These are phyloP conservation scores for Ginglymostoma cirratum DNA, from an alignment of 2,113 vertebrate species.

Conservation along the genomic window DNA sequence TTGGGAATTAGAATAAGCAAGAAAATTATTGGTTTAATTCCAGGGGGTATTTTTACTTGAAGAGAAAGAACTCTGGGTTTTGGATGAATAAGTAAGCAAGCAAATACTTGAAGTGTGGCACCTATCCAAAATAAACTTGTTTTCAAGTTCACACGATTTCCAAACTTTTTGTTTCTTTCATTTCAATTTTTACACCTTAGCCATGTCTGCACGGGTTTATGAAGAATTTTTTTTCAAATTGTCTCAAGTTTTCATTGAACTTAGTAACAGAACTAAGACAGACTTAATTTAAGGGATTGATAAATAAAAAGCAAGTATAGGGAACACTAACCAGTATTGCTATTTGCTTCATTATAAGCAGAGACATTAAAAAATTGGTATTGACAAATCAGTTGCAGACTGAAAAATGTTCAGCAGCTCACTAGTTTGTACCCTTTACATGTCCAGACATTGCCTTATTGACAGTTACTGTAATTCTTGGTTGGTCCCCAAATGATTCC, in stretches of 20 bases:
- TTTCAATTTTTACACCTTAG: background rate
- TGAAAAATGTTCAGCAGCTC: background rate
- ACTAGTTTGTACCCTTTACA: background rate
- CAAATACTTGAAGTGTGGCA: background rate
- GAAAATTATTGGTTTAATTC: constrained; percentile 2
- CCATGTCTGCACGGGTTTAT: constrained; percentile 1
- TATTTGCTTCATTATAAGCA: background rate
- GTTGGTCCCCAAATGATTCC: background rate
- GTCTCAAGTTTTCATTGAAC: background rate
- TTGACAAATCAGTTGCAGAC: background rate
- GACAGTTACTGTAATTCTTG: background rate
- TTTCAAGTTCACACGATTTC: background rate
- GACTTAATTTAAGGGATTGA: background rate
- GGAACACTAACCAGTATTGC: background rate
- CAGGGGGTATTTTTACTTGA: background rate
- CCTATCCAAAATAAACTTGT: background rate
- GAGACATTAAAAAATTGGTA: background rate
- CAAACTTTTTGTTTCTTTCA: background rate
- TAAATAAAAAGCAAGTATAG: background rate
- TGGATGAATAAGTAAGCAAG: background rate
- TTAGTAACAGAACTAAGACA: background rate
- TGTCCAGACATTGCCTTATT: background rate
- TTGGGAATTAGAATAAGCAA: background rate
- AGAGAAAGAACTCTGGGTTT: background rate
- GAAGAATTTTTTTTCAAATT: background rate